These are phyloP conservation scores for Nomada ruficornis DNA, from an alignment of 2,888 invertebrate species.

Conservation along the genomic window DNA sequence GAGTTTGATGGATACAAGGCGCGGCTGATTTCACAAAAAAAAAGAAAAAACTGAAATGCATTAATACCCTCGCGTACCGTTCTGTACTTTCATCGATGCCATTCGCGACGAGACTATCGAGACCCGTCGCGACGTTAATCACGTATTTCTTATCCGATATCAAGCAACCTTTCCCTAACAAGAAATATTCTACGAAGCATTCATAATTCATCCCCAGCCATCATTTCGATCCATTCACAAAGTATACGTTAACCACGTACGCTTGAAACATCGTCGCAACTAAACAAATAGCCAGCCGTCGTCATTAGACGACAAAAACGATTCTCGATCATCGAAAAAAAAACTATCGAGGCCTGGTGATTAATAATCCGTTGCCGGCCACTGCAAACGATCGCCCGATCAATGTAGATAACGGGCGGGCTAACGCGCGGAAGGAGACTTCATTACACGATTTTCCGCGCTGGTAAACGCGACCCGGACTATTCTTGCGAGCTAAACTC, in stretches of 20 bases:
- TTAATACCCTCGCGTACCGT: slow-evolving; percentile 17
- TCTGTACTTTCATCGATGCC: slow-evolving; percentile 2
- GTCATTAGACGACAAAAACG: background rate
- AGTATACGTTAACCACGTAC: background rate
- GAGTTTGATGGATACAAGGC: slow-evolving; percentile 40
- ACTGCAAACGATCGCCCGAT: slow-evolving; percentile 24
- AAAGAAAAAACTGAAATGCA: slow-evolving; percentile 11
- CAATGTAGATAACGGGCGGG: slow-evolving; percentile 30
- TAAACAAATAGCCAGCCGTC: background rate
- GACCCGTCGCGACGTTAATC: slow-evolving; percentile 8
- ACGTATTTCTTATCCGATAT: slow-evolving; percentile 18
- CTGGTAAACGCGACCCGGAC: slow-evolving; percentile 47
- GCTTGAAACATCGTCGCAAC: background rate
- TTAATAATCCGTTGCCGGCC: slow-evolving; percentile 18
- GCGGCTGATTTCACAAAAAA: slow-evolving; percentile 7
- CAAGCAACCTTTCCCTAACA: background rate
- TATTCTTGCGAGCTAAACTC: slow-evolving; percentile 33
- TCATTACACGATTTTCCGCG: slow-evolving; percentile 40
- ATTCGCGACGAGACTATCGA: slow-evolving; percentile 13
- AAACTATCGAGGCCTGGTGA: slow-evolving; percentile 8
- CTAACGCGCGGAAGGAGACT: slow-evolving; percentile 16
- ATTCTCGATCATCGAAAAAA: background rate
- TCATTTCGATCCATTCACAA: background rate
- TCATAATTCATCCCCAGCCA: slow-evolving; percentile 1
- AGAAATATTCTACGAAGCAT: slow-evolving; percentile 8